A percentile compares a stretch with the other conserved stretches of the same genome.
These are phyloP conservation scores for Ramphastos sulfuratus DNA, from an alignment of 2,113 vertebrate genomes.

Conservation along the genomic window DNA sequence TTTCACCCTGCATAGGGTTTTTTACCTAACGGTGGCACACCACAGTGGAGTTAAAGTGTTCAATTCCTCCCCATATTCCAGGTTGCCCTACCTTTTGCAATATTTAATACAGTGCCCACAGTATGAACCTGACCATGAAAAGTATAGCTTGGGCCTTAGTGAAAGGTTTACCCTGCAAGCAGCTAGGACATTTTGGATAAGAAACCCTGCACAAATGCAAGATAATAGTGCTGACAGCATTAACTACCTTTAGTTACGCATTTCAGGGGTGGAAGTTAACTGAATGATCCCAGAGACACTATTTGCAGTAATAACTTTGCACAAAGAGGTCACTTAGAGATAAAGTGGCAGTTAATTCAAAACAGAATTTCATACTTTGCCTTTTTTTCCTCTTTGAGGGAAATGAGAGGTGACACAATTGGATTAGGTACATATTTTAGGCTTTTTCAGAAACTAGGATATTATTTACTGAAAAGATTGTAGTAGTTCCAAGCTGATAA, in stretches of 20 bases:
- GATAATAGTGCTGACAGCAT: constrained; percentile 26
- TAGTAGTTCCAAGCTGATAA: constrained; percentile 45
- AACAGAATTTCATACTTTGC: constrained; percentile 36
- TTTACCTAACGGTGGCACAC: neutral
- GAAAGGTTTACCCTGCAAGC: neutral
- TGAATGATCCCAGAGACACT: constrained; percentile 13
- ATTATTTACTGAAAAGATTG: constrained; percentile 48
- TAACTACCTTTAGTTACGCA: neutral
- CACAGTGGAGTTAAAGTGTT: neutral
- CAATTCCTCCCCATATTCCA: neutral
- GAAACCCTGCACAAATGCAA: neutral
- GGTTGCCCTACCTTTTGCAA: neutral
- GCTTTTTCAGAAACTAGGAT: constrained; percentile 39
- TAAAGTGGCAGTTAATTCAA: constrained; percentile 66
- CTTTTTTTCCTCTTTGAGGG: neutral
- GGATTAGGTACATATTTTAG: constrained; percentile 36
- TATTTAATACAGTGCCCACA: neutral
- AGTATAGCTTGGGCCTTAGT: neutral
- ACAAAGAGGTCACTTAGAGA: constrained; percentile 58
- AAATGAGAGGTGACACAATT: constrained; percentile 53
- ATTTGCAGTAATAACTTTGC: constrained; percentile 40
- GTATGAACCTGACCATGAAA: neutral
- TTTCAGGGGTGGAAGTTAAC: neutral
- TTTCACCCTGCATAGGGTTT: neutral
- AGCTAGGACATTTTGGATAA: neutral